Evolutionary conservation across 2,113 vertebrate genomes (phyloP).

Genomic region (Lampris incognitus): DNA sequence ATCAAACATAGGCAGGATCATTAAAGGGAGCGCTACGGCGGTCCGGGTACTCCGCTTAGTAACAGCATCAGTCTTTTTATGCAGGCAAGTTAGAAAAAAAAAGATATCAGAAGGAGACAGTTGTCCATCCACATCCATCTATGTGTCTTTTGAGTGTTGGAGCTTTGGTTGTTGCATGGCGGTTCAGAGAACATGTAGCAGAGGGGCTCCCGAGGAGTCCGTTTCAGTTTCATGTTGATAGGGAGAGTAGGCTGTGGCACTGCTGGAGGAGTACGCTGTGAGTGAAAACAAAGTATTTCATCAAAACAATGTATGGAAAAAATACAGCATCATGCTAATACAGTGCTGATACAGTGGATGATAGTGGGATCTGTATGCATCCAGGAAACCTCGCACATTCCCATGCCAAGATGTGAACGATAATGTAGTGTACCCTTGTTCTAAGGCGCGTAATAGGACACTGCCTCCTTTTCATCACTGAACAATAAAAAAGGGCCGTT

Average conservation of each 20-base stretch:
- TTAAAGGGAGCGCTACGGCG: slow-evolving; percentile 31
- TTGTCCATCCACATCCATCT: neutral
- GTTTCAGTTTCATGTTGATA: slow-evolving; percentile 90
- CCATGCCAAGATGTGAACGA: slow-evolving; percentile 8
- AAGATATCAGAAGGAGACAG: slow-evolving; percentile 17
- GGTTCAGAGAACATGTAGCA: slow-evolving; percentile 82
- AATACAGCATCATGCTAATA: too few relatives aligned
- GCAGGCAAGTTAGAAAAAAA: neutral
- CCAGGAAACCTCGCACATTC: slow-evolving; percentile 14
- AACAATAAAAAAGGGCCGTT: slow-evolving; percentile 35
- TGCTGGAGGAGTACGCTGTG: slow-evolving; percentile 79
- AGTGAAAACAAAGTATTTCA: neutral
- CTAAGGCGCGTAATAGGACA: slow-evolving; percentile 68
- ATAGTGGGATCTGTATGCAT: neutral
- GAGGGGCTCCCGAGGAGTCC: slow-evolving; percentile 91
- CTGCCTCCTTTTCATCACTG: slow-evolving; percentile 30
- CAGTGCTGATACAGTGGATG: neutral
- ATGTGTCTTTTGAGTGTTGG: neutral
- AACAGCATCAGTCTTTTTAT: slow-evolving; percentile 50
- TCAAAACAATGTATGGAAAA: neutral
- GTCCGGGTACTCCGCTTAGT: slow-evolving; percentile 48
- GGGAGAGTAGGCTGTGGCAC: slow-evolving; percentile 82
- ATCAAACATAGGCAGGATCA: slow-evolving; percentile 35
- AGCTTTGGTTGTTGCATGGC: neutral
- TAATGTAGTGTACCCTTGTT: slow-evolving; percentile 49